Evolutionary conservation across 2,888 invertebrate genomes (phyloP), one percentile per base, ranked within the genome.

Genomic region (Himalopsyche tibetana): DNA sequence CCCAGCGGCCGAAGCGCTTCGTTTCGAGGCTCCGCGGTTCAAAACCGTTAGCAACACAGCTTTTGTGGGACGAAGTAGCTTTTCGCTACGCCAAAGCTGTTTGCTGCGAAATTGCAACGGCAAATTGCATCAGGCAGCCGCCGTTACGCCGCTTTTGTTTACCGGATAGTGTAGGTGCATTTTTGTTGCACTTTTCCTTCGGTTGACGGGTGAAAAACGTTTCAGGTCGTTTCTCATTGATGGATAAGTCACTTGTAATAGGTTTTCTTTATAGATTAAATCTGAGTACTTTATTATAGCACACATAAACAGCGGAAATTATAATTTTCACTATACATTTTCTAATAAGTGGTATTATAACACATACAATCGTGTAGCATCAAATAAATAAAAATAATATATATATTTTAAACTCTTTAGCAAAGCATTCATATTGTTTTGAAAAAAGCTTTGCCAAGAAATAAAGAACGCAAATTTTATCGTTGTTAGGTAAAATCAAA

Each of bases 51-150:
- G 28, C 63, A 28, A 63, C 63, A 63, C 63, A 63, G 63, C 63
- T 63, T 63, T 63, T 63, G 63, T 63, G 63, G 63, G 63, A 11
- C 63, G 63, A 19, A 63, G 63, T 19, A 63, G 63, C 63, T 19
- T 63, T 63, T 63, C 63, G 63, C 63, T 19, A 63, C 63, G 63
- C 63, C 63, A 63, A 63, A 63, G 63, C 63, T 28, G 63, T 63
- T 63, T 63, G 19, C 19, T 19, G 63, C 11, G 63, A 63, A 63
- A 63, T 63, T 63, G 63, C 63, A 63, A 63, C 63, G 63, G 19
- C 63, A 63, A 63, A 63, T 63, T 63, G 63, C 63, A 63, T 63
- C 63, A 63, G 19, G n/a, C 63, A 28, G 63, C 63, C 63, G 63
- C 63, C 28, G 63, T 19, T 63, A 28, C 8, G 63, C 63, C 63